Evolutionary conservation across 2,888 invertebrate genomes (phyloP).

Genomic region (Drosophila anceps): DNA sequence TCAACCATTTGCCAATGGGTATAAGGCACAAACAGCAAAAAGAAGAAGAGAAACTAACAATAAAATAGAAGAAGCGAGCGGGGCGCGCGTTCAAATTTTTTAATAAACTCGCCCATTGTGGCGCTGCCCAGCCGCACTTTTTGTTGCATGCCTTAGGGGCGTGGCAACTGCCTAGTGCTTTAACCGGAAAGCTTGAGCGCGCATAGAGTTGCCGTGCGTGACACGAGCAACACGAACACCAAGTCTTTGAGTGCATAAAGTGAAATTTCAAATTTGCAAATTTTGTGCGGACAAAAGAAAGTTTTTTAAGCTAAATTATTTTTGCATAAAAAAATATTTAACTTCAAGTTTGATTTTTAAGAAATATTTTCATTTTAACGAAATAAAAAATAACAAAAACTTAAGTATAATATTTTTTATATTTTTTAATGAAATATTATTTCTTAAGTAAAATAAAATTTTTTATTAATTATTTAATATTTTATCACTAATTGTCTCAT

Average conservation of each 20-base stretch:
- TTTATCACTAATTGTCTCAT: neutral
- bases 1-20: neutral
- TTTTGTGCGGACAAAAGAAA: too few relatives aligned
- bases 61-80: slow-evolving; percentile 49
- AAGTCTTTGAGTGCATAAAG: neutral
- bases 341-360: too few relatives aligned
- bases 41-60: slow-evolving; percentile 49
- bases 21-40: slow-evolving; percentile 18
- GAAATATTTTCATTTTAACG: too few relatives aligned
- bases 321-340: too few relatives aligned
- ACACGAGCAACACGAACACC: slow-evolving; percentile 9
- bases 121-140: slow-evolving; percentile 44
- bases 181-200: neutral
- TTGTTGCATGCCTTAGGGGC: slow-evolving; percentile 63
- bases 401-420: too few relatives aligned
- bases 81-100: slow-evolving; percentile 64
- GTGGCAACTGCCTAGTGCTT: slow-evolving; percentile 24
- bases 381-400: too few relatives aligned
- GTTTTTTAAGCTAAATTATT: too few relatives aligned
- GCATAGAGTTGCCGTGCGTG: neutral
- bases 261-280: too few relatives aligned
- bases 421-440: too few relatives aligned
- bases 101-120: slow-evolving; percentile 72
- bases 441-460: too few relatives aligned
- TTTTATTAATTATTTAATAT: neutral